phyloP scores from a whole-genome alignment of 2,888 invertebrate genomes.

The Cosmia trapezina region DNA sequence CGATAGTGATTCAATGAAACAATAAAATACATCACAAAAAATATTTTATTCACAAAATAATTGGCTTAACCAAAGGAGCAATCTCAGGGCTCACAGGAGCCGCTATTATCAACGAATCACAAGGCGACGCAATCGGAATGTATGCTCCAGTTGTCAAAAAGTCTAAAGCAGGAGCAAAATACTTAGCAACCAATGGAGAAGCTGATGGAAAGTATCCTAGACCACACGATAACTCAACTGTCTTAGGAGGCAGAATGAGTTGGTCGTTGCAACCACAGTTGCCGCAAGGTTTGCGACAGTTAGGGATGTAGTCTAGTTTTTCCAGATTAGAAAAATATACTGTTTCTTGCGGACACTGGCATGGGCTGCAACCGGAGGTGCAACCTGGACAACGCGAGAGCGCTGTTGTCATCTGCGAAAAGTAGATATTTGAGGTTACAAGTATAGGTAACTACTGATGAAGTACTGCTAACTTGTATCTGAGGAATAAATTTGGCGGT shows the following conservation, averaged over 20 bases:
- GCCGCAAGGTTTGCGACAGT: constrained; percentile 6
- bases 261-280: constrained; percentile 57
- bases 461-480: no score
- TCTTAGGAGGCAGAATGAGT: constrained; percentile 72
- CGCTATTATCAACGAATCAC: constrained; percentile 67
- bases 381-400: constrained; percentile 12
- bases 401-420: constrained; percentile 55
- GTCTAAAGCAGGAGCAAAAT: constrained; percentile 63
- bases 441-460: no score
- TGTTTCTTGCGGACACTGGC: constrained; percentile 34
- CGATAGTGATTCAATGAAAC: constrained; percentile 18
- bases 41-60: constrained; percentile 68
- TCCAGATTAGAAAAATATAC: constrained; percentile 50
- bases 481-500: no score
- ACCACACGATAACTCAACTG: constrained; percentile 70
- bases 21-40: not conserved
- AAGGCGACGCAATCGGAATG: constrained; percentile 68
- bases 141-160: constrained; percentile 54
- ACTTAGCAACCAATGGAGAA: constrained; percentile 68
- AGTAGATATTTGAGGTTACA: not conserved
- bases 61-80: constrained; percentile 68
- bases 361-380: not conserved
- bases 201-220: constrained; percentile 73
- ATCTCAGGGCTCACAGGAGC: constrained; percentile 71
- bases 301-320: constrained; percentile 50